Evolutionary conservation across 2,797 vertebrate genomes (phyloP).

Genomic region (Graptemys geographica): DNA sequence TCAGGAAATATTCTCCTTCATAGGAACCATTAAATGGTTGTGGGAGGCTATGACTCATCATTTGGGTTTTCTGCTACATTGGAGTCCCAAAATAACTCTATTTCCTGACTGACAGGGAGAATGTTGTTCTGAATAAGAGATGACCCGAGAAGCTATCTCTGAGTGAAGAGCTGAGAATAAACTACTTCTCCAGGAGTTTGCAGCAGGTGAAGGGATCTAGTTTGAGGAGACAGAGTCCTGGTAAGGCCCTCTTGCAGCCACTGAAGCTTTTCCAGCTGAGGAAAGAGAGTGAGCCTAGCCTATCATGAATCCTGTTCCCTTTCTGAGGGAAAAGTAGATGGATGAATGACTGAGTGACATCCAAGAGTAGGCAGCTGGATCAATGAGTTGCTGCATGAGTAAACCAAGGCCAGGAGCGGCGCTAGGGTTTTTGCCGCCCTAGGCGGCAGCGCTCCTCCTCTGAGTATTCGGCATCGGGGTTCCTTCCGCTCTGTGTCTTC

Average conservation of each 20-base stretch:
- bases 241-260: neutral
- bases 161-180: neutral
- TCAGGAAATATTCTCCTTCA: neutral
- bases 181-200: neutral
- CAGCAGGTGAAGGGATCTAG: neutral
- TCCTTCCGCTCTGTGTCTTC: too few species aligned
- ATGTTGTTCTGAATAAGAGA: neutral
- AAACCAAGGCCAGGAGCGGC: neutral
- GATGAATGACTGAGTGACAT: neutral
- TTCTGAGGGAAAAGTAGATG: neutral
- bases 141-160: rapidly evolving
- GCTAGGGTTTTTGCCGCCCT: too few species aligned
- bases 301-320: neutral
- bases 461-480: too few species aligned
- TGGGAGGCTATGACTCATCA: neutral
- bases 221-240: neutral
- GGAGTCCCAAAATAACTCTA: neutral
- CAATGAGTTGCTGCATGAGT: rapidly evolving
- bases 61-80: neutral
- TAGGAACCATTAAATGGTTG: neutral
- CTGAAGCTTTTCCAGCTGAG: neutral
- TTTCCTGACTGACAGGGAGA: neutral
- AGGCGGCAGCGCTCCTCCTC: too few species aligned
- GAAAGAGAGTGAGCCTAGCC: neutral
- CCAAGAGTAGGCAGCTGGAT: neutral